Base-by-base conservation (phyloP, 2,888 invertebrate genomes). In the Mayetiola destructor region DNA sequence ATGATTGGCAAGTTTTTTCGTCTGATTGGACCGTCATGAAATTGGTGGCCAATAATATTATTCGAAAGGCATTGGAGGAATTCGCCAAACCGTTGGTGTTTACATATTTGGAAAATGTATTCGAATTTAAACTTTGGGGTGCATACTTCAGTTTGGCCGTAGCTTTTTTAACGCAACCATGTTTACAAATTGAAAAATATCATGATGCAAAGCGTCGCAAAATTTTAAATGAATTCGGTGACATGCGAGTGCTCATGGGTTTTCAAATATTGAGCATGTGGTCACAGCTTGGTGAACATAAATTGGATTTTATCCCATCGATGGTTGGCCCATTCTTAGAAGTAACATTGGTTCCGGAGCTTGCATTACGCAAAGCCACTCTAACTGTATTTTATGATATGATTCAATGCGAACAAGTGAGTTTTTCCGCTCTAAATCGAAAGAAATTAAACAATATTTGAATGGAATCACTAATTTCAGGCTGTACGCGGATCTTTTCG, bases 241-340 rank as follows among this genome's bases (percentile, higher is more conserved):
- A 93, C 66, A 90, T 94, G 93, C 78, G 95, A 57, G 89, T 93
- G 2, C 76, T 86, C 16, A 93, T 95, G 81, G 94, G 92, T 29
- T 84, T 89, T 67, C 90, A 93, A 67, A 88, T 95, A 62, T 76
- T 94, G 10, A 85, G 88, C 21, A 85, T 88, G 71, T 95, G 94
- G 94, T 87, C 86, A 29, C 84, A 88, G 64, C 75, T 94, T 60
- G 91, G 88, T 76, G 84, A 88, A 56, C 84, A 89, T 40, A 93
- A 93, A 68, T 75, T 90, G 2, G 84, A 89, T 68, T 87, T 95
- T 64, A 88, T 95, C 61, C 92, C 93, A 0, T 85, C 86, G 0
- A 89, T 95, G 79, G 92, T 95, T 8, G 93, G 93, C 0, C 93
- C 92, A 0, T 87, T 95, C 64, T 76, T 96, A 40, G 91, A 94